Conservation (phyloP, 2,888 invertebrate genomes). For the Mythimna pallens region DNA sequence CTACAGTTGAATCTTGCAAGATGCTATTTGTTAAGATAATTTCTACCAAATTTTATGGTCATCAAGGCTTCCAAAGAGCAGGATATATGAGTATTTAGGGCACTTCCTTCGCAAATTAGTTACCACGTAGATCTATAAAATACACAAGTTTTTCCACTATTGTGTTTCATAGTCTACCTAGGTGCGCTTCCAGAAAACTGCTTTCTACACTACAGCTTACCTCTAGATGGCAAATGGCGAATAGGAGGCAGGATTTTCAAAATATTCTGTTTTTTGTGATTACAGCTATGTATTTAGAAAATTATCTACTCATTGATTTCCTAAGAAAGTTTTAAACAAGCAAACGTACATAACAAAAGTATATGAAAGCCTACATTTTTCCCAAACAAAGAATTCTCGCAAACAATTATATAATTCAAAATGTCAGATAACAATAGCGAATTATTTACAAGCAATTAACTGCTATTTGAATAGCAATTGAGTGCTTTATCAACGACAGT, state of each 20-base stretch:
- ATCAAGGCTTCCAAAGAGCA: background rate
- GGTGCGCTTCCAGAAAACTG: too few species aligned
- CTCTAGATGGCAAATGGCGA: background rate
- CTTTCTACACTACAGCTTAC: background rate
- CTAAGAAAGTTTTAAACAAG: background rate
- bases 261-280: too few species aligned
- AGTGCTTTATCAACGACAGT: slow-evolving; percentile 21
- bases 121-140: background rate
- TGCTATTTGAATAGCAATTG: slow-evolving; percentile 23
- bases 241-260: background rate
- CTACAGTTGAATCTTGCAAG: background rate
- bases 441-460: slow-evolving; percentile 46
- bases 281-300: background rate
- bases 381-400: background rate
- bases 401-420: background rate
- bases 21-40: background rate
- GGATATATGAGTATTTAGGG: too few species aligned
- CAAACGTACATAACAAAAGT: background rate
- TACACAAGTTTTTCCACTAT: background rate
- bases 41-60: background rate
- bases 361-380: background rate
- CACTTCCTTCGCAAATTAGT: too few species aligned
- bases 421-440: slow-evolving; percentile 20
- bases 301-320: background rate
- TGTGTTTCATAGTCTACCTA: background rate